Conservation (phyloP, 2,888 invertebrate genomes). For the Cephus nigrinus region DNA sequence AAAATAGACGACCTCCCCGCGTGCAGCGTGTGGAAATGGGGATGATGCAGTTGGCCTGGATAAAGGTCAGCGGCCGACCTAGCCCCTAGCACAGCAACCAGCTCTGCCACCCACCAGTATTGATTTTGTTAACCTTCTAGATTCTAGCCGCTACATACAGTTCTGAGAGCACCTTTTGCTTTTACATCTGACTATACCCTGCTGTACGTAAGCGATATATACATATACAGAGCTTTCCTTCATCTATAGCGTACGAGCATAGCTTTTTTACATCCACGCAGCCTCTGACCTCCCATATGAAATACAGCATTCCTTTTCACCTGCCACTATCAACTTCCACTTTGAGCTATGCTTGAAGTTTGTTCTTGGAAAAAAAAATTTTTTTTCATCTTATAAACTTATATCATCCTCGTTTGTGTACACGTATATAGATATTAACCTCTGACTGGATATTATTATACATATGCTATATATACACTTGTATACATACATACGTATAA, state of each 20-base stretch:
- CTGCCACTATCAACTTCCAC: not conserved
- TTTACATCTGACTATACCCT: not conserved
- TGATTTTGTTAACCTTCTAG: constrained; percentile 59
- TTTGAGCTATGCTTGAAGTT: not conserved
- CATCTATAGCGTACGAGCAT: not conserved
- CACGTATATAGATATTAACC: not conserved
- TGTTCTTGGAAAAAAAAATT: not conserved
- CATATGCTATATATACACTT: not conserved
- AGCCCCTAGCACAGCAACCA: constrained; percentile 47
- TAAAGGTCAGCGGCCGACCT: constrained; percentile 64
- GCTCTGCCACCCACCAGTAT: constrained; percentile 46
- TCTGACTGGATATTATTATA: not conserved
- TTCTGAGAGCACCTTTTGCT: not conserved
- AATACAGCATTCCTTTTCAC: not conserved
- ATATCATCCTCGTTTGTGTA: not conserved
- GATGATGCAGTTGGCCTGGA: constrained; percentile 62
- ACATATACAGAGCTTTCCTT: not conserved
- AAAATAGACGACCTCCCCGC: constrained; percentile 45
- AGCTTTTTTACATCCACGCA: not conserved
- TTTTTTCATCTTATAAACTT: not conserved
- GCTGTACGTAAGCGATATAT: not conserved
- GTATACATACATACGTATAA: not conserved
- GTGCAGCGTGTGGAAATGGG: constrained; percentile 47
- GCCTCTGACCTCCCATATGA: not conserved
- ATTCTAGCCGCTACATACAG: constrained; percentile 31